Evolutionary conservation across 2,888 invertebrate genomes (phyloP), one percentile per base, ranked within the genome.

Genomic region (Nomada hirtipes): DNA sequence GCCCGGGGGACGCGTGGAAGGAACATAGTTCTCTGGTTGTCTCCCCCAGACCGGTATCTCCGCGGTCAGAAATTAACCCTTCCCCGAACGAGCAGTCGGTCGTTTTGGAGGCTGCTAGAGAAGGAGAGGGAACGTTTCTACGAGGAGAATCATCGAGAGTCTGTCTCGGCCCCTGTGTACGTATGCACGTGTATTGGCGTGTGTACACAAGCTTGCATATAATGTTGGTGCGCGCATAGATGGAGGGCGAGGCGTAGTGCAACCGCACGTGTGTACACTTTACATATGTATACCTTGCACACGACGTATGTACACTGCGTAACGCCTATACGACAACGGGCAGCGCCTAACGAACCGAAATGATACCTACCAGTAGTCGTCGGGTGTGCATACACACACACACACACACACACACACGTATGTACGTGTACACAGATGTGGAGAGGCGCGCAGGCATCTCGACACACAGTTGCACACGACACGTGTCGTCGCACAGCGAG

Each of bases 321-420:
- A 89, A 88, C 86, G 83, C 79, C 84, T 89, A 76, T 84, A 89
- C 89, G 86, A 88, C 88, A 84, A 79, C 82, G 82, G 78, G 77
- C 82, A 81, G 83, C 86, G 90, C 84, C 88, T 91, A 91, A 91
- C 92, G 90, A 91, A 91, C 91, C 90, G 89, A 91, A 91, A 91
- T 91, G 90, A 91, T 91, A 90, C 88, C 90, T 89, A 89, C 88
- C 89, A 88, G 90, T 90, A 89, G 85, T 79, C 86, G 79, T 71
- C 74, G 77, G 47, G 67, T 78, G 69, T 60, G 53, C 74, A 76
- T 36, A 67, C 59, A 57, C 50, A 69, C 18, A 67, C 59, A 57
- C 50, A 69, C 18, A 13, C 18, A 67, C 59, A 57, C 50, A 69
- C 18, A 13, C 42, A 11, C 29, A 23, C 57, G 44, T 59, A 52